These are phyloP conservation scores for Rousettus leschenaultii DNA, from an alignment of 2,113 vertebrate species.

Conservation along the genomic window DNA sequence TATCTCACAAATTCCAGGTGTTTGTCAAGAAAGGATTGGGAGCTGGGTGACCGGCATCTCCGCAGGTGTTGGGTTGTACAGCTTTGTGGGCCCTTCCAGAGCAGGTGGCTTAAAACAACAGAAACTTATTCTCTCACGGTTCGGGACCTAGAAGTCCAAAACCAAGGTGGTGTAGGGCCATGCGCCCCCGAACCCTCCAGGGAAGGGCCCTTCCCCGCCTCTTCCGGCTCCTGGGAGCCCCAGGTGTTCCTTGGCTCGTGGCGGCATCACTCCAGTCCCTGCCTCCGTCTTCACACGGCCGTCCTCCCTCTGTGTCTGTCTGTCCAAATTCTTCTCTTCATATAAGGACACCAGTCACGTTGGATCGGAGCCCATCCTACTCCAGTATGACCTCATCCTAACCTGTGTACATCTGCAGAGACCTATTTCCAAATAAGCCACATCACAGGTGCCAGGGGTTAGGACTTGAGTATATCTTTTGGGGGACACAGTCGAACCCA, in stretches of 20 bases:
- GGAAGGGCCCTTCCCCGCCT: background rate
- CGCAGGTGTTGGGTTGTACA: background rate
- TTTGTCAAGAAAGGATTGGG: background rate
- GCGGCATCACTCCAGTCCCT: background rate
- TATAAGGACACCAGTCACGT: background rate
- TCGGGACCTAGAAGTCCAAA: background rate
- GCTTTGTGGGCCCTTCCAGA: background rate
- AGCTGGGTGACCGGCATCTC: background rate
- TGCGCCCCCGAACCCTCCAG: rapidly evolving
- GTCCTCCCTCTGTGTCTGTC: background rate
- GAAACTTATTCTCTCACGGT: background rate
- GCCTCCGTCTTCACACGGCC: background rate
- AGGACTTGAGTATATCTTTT: background rate
- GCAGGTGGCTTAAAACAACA: background rate
- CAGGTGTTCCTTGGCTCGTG: background rate
- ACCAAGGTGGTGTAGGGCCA: background rate
- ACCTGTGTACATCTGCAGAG: background rate
- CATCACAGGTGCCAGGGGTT: background rate
- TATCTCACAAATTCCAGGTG: background rate
- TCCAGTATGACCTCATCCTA: background rate
- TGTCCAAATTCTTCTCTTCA: background rate
- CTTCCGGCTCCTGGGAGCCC: background rate
- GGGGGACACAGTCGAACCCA: background rate
- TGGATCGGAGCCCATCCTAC: background rate
- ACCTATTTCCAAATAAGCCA: background rate